These are phyloP conservation scores for Palaemon carinicauda DNA, from an alignment of 1,140 invertebrate species.

Conservation along the genomic window DNA sequence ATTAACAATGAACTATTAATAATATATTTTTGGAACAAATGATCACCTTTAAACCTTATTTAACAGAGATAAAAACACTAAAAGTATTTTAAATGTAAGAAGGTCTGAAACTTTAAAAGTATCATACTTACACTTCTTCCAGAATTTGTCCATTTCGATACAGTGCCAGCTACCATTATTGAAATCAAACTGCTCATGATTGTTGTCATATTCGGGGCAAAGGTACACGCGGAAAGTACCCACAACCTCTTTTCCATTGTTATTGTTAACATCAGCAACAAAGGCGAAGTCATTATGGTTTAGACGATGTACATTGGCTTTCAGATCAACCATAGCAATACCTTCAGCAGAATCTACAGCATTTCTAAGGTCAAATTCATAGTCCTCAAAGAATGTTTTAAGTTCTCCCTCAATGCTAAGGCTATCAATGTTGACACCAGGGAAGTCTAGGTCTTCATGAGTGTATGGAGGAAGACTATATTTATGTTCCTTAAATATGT, in stretches of 20 bases:
- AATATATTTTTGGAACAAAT: too few relatives aligned
- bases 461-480: conserved; percentile 59
- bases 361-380: conserved; percentile 75
- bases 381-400: conserved; percentile 76
- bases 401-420: conserved; percentile 73
- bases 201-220: conserved; percentile 73
- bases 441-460: conserved; percentile 66
- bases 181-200: conserved; percentile 66
- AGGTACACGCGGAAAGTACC: conserved; percentile 73
- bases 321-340: background rate
- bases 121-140: background rate
- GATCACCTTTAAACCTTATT: too few relatives aligned
- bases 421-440: conserved; percentile 71
- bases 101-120: too few relatives aligned
- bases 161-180: conserved; percentile 72
- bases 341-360: conserved; percentile 65
- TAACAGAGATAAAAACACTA: too few relatives aligned
- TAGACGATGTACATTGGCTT: too few relatives aligned
- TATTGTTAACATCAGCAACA: background rate
- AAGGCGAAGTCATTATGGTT: background rate
- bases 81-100: too few relatives aligned
- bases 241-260: conserved; percentile 62
- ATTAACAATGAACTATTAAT: too few relatives aligned
- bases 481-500: conserved; percentile 67
- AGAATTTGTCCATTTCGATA: conserved; percentile 75